Evolutionary conservation across 2,113 vertebrate genomes (phyloP), one percentile per base, ranked within the genome.

Genomic region (Callospermophilus lateralis): DNA sequence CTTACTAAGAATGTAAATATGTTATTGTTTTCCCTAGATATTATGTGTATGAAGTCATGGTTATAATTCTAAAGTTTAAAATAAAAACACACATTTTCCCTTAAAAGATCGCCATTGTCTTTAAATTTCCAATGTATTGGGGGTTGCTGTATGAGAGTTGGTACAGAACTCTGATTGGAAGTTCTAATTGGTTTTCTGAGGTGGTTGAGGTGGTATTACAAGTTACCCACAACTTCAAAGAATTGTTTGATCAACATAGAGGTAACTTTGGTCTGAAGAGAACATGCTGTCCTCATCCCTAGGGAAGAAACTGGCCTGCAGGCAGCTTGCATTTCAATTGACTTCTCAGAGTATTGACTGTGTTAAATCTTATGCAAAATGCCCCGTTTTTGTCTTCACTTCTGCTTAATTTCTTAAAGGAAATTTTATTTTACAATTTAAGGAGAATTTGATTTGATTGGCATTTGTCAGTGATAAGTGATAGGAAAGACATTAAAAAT

Each of bases 301-400:
- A 77, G 93, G 70, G 79, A 89, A 68, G 51, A 73, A 79, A 67
- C 86, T 0, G 6, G 70, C 89, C 97, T 97, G 24, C 45, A 96
- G 86, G 89, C 83, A 93, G 86, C 94, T 95, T 97, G 84, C 51
- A 84, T 96, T 97, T 97, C 95, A 97, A 96, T 96, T 96, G 92
- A 94, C 97, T 96, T 95, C 77, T 90, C 91, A 90, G 85, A 96
- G 42, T 70, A n/a, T 78, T 93, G 89, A 92, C 79, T 93, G 86
- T 97, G 94, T 91, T 96, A 97, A 95, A 89, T 95, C 84, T 90
- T 96, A 89, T 78, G 89, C 70, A 96, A 93, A 96, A 96, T 96
- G 65, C 87, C 89, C 93, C 24, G 67, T 95, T n/a, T n/a, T n/a
- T n/a, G n/a, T n/a, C n/a, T n/a, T n/a, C n/a, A n/a, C n/a, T n/a